Base-by-base conservation (phyloP, 2,797 vertebrate species). In the Semotilus atromaculatus region DNA sequence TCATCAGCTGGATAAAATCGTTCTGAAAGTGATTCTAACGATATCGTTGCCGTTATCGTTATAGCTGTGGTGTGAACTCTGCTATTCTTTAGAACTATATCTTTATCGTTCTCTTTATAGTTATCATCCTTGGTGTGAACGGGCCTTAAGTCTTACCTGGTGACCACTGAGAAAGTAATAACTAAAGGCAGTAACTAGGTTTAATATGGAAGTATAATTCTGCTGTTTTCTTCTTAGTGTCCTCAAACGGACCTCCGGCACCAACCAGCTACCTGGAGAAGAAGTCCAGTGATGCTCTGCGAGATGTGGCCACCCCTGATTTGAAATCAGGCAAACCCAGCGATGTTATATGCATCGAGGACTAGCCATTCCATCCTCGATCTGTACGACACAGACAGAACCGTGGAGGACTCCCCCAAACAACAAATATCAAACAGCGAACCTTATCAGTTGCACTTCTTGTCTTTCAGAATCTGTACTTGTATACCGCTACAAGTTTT, bases 341-440 rank as follows among this genome's bases (percentile, higher is more conserved):
- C 34, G 91, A 96, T 64, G 88, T 95, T 93, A 94, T 95, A 95
- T 94, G 93, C 13, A 93, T 93, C 53, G 96, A 97, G 91, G 96
- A 96, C 36, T 93, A 96, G 93, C 75, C 38, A 4, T 72, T 85
- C 45, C 88, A 48, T 75, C 71, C 85, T 88, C 84, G 86, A 36
- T 53, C 36, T 14, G 76, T 62, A 45, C 31, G 3, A 72, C 16
- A 40, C 16, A 40, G 58, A 62, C 71, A 34, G 34, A 72, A 78
- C 66, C 51, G 16, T 36, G 66, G 83, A 82, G 79, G 26, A 36
- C 83, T 78, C 23, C 77, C 62, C 81, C 34, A 62, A 55, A 71
- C 23, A 21, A 91, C 89, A 86, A 90, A 91, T 90, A 89, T 89
- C 90, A 83, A 86, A 89, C 90, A 91, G 91, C 87, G 72, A 88